Percentiles rank a stretch among this genome's conserved stretches.
These are phyloP conservation scores for Telenomus remus DNA, from an alignment of 1,140 invertebrate genomes.

Conservation along the genomic window DNA sequence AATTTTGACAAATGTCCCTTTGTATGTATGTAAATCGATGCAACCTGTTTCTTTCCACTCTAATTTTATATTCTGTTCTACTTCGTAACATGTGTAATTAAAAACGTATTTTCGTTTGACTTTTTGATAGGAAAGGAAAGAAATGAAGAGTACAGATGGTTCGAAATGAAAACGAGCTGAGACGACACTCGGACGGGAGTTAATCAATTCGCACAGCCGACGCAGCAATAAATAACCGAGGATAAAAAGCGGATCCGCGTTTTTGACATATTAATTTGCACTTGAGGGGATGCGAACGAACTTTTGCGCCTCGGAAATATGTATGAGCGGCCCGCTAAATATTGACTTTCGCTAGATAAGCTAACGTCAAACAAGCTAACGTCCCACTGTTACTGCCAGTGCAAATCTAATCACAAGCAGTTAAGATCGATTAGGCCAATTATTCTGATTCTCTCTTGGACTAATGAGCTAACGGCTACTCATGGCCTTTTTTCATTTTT, in stretches of 20 bases:
- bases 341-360: slow-evolving; percentile 53
- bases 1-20: too few species aligned
- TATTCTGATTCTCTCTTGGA: slow-evolving; percentile 72
- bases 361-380: slow-evolving; percentile 65
- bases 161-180: slow-evolving; percentile 5
- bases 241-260: slow-evolving; percentile 23
- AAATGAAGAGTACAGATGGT: too few species aligned
- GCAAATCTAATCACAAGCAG: slow-evolving; percentile 74
- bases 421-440: slow-evolving; percentile 75
- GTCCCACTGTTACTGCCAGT: slow-evolving; percentile 67
- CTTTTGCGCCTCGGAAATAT: slow-evolving; percentile 49
- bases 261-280: slow-evolving; percentile 49
- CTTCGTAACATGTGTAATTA: too few species aligned
- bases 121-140: too few species aligned
- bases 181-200: slow-evolving; percentile 10
- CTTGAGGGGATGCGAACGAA: slow-evolving; percentile 34
- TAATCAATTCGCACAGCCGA: slow-evolving; percentile 25
- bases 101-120: too few species aligned
- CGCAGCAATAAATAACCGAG: slow-evolving; percentile 21
- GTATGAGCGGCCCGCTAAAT: slow-evolving; percentile 58
- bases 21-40: too few species aligned
- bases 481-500: slow-evolving; percentile 39
- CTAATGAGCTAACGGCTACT: slow-evolving; percentile 65
- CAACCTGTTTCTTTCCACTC: too few species aligned
- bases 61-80: too few species aligned